A percentile compares a stretch with the other conserved stretches of the same genome.
phyloP scores from a whole-genome alignment of 2,888 invertebrate genomes.

The Scaptomyza tumidula region DNA sequence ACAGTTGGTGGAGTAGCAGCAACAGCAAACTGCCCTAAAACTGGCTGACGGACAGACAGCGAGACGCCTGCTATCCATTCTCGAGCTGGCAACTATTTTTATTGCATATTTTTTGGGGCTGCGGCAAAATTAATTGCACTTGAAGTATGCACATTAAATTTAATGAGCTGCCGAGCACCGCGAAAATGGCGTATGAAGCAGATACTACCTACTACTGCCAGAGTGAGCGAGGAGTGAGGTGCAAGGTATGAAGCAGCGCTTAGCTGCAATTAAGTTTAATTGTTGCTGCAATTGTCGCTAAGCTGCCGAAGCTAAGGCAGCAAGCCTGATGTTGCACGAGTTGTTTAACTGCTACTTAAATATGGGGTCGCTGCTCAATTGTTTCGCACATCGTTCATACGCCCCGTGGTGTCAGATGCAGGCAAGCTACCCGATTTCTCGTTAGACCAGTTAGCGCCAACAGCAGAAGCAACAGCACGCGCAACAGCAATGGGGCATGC shows the following conservation, averaged over 20 bases:
- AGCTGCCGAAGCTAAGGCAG: constrained; percentile 41
- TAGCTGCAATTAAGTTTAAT: constrained; percentile 75
- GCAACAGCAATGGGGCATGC: constrained; percentile 28
- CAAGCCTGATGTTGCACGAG: constrained; percentile 47
- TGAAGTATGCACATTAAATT: constrained; percentile 75
- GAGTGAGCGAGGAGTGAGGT: not conserved
- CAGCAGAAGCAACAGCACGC: not conserved
- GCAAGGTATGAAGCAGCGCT: constrained; percentile 44
- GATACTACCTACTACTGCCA: constrained; percentile 1
- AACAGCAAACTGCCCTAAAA: not conserved
- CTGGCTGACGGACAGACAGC: constrained; percentile 4
- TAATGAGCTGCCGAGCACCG: constrained; percentile 63
- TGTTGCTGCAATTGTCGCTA: constrained; percentile 70
- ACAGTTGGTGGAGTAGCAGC: constrained; percentile 8
- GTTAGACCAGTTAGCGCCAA: not conserved
- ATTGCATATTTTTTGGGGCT: constrained; percentile 72
- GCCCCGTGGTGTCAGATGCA: constrained; percentile 33
- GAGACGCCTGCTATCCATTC: constrained; percentile 41
- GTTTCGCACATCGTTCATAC: constrained; percentile 62
- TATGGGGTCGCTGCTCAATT: constrained; percentile 49
- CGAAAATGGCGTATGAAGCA: constrained; percentile 17
- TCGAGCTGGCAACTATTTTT: constrained; percentile 64
- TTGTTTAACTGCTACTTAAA: constrained; percentile 73
- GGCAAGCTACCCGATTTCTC: constrained; percentile 1
- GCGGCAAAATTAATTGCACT: constrained; percentile 71